These are phyloP conservation scores for Matsumurasca onukii DNA, from an alignment of 1,140 invertebrate genomes.

Conservation along the genomic window DNA sequence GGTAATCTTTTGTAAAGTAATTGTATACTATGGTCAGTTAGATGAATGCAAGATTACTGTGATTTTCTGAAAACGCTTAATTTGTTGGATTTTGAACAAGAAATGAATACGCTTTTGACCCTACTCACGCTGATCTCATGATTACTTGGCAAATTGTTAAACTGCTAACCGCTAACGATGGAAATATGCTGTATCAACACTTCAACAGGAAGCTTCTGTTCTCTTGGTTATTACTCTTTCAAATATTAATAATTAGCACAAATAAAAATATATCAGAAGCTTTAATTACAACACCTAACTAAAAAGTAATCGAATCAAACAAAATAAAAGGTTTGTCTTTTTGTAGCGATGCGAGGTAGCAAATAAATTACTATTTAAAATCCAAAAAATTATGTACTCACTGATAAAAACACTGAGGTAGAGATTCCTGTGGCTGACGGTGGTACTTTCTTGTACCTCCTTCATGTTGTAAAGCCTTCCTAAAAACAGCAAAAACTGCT, in stretches of 20 bases:
- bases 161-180: no score
- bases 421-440: conserved; percentile 11
- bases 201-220: neutral
- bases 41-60: no score
- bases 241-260: neutral
- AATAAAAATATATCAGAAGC: neutral
- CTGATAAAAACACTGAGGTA: conserved; percentile 11
- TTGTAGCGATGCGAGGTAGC: neutral
- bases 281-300: neutral
- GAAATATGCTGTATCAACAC: no score
- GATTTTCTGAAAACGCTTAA: no score
- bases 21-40: no score
- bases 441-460: neutral
- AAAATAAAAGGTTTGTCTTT: neutral
- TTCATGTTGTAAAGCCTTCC: neutral
- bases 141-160: no score
- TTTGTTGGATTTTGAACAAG: no score
- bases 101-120: no score
- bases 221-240: neutral
- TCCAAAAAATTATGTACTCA: neutral
- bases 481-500: neutral
- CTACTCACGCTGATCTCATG: no score
- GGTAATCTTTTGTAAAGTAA: no score
- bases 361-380: neutral
- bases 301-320: neutral